Base-by-base conservation (phyloP, 2,888 invertebrate genomes). In the Eumerus sabulonum region DNA sequence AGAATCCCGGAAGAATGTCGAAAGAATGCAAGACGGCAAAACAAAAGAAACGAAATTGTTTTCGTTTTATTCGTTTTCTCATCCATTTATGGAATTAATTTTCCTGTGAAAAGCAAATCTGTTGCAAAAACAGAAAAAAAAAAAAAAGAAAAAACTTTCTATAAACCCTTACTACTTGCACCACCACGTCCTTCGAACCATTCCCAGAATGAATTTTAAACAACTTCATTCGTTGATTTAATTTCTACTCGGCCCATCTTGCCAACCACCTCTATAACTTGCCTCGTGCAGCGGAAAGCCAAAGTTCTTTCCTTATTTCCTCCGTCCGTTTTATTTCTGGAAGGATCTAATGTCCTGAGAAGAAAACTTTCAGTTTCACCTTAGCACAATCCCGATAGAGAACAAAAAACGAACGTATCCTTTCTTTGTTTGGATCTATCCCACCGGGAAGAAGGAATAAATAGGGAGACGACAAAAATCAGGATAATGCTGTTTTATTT, bases 401-500 rank as follows among this genome's bases (percentile, higher is more conserved):
- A 50, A 67, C 18, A 50, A 27, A 59, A 19, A 35, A 18, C 13
- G 44, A 27, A 19, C 11, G 19, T 50, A 19, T 59, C 19, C 40
- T 19, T 14, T 40, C 40, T 7, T 40, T 17, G 35, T 45, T 36
- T 45, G 19, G 16, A 51, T 72, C 35, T 51, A 16, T 56, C 50
- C 40, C 16, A 36, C 45, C 19, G 13, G 12, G 38, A 19, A 35
- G 1, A 59, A 66, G 47, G 44, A 44, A 51, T 13, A 13, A 42
- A 18, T 19, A n/a, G 27, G 44, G 18, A 45, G 38, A 19, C 27
- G 59, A 60, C 54, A 71, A 53, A 62, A 66, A 71, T 62, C 59
- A 76, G 62, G 62, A 76, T 71, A 62, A 72, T 66, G 44, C 66
- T 66, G 50, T 50, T 62, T 51, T 14, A 47, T 42, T 66, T 71